Base-by-base conservation (phyloP, 1,140 invertebrate species). In the Cylas formicarius region DNA sequence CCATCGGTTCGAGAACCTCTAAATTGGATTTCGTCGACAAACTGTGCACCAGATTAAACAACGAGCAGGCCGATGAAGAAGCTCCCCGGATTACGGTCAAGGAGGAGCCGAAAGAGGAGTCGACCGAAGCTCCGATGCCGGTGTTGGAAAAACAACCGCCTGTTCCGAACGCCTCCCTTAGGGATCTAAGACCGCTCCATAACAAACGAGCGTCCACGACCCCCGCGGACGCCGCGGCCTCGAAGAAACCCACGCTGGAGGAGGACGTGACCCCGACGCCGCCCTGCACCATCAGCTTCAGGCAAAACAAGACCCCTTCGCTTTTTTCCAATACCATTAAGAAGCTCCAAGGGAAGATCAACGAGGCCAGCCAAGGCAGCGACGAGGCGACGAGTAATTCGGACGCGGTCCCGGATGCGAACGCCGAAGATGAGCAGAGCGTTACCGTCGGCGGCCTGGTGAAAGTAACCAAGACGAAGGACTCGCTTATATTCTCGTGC, bases 1-100 rank as follows among this genome's bases (percentile, higher is more conserved):
- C 43, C 3, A 51, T 57, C 8, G 53, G 48, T 21, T 37, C 45
- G 1, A 51, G 55, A 17, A 46, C 41, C 1, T 50, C 53, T 4
- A 48, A 43, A 17, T 40, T 57, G 16, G 52, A 62, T 31, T 62
- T 60, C 29, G 31, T 58, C 3, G 52, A 61, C 18, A 52, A 55
- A 39, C 36, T 62, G 9, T 58, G 56, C 17, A 48, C 50, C 13
- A 26, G 53, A 26, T 28, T 60, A n/a, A 48, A 33, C 16, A 43
- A 36, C 14, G 56, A 56, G 20, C 28, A 53, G 14, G 38, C 19
- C 17, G 11, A 18, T 17, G 36, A 47, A 13, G 21, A 4, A 2
- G 11, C 13, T 2, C 5, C 4, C 22, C 11, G 9, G 32, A 24
- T 56, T 5, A 33, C 19, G 8, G 14, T 57, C 7, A 57, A 58